Base-by-base conservation (phyloP, 2,113 vertebrate species). In the human region DNA sequence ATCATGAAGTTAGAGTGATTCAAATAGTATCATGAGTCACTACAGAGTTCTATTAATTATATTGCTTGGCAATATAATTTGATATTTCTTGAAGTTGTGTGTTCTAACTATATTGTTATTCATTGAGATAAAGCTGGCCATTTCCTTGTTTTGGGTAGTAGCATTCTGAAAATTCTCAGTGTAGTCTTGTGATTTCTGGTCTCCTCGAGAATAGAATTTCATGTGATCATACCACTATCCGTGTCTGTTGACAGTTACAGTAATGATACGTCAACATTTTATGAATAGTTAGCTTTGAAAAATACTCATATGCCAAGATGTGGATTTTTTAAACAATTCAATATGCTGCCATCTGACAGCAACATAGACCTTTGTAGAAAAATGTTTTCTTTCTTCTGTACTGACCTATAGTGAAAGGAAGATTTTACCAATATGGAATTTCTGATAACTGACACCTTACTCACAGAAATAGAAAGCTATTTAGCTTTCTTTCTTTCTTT, bases 211-310 rank as follows among this genome's bases (percentile, higher is more conserved):
- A 94, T 90, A 94, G 80, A 96, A 89, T 96, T 97, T 97, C 92
- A 95, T 97, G 97, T 97, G 95, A 94, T 94, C 97, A 85, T 90
- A 94, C 87, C 87, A 93, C 94, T 72, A 96, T 93, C 91, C 2
- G 0, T 95, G 90, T 97, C 93, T 94, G 66, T 96, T 97, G 97
- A 97, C 95, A 97, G 97, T 96, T 98, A 95, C 97, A 93, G 81
- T 97, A 96, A 97, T 97, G 96, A 84, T 94, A 96, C 95, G 97
- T 98, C 97, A 98, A 97, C 90, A 83, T 97, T 96, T 97, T 97
- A 97, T 97, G 96, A 98, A 97, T 98, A 97, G 97, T 96, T 96
- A 98, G 96, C 96, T 97, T 97, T 97, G 97, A 98, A 96, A 98
- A 97, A 97, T 86, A 92, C 89, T 96, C 97, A 97, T 73, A 93